Evolutionary conservation across 2,797 vertebrate species (phyloP).

Genomic region (Sarcophilus harrisii): DNA sequence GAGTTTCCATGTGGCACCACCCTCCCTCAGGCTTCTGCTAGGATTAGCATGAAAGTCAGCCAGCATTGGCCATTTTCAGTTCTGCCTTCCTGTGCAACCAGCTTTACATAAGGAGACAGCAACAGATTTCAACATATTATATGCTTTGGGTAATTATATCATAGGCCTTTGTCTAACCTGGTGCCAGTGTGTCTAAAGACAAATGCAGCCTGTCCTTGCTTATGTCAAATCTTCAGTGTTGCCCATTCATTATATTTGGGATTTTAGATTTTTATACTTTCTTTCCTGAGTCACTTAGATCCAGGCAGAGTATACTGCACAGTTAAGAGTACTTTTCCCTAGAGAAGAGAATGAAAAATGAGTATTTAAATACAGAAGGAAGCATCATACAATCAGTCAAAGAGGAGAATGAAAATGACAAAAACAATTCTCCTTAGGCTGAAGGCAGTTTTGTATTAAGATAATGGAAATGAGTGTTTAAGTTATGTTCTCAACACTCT

Average conservation of each 20-base stretch:
- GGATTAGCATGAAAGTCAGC: not conserved
- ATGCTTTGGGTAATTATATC: conserved; percentile 68
- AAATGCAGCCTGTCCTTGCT: conserved; percentile 33
- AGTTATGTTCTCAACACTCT: not conserved
- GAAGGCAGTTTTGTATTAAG: too few species aligned
- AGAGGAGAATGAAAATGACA: not conserved
- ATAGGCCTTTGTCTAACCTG: conserved; percentile 66
- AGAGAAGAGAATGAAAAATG: not conserved
- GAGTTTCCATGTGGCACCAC: not conserved
- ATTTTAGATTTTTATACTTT: conserved; percentile 22
- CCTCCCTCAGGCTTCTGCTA: not conserved
- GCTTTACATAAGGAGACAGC: conserved; percentile 62
- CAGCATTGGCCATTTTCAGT: conserved; percentile 34
- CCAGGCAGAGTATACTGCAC: not conserved
- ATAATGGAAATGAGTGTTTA: not conserved
- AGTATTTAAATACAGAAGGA: not conserved
- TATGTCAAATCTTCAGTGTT: conserved; percentile 2
- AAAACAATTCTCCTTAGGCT: not conserved
- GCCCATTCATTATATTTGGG: conserved; percentile 45
- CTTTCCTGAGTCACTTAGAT: not conserved
- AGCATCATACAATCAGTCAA: not conserved
- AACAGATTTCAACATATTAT: conserved; percentile 57
- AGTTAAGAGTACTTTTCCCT: not conserved
- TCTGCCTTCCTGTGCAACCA: conserved; percentile 3
- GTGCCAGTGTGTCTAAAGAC: conserved; percentile 73